Evolutionary conservation across 2,888 invertebrate species (phyloP).

Genomic region (Strigamia transsilvanica): DNA sequence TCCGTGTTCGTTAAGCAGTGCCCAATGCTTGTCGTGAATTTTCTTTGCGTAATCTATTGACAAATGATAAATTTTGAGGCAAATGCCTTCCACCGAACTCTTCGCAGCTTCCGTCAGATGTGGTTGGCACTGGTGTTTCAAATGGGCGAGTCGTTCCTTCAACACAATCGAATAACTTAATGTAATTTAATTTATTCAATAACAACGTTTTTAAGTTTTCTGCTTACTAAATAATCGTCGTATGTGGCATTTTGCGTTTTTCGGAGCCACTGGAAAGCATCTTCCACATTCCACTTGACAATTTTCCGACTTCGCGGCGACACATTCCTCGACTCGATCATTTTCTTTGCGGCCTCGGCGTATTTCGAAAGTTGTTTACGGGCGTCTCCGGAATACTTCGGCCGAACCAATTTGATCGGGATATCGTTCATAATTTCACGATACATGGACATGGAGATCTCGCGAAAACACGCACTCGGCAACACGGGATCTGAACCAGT

Average conservation of each 20-base stretch:
- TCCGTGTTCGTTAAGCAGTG: conserved; percentile 85
- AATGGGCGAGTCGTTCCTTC: conserved; percentile 81
- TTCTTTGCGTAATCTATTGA: conserved; percentile 92
- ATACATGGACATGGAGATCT: conserved; percentile 94
- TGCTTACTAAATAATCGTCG: conserved; percentile 80
- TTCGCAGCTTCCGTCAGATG: conserved; percentile 94
- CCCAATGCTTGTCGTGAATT: conserved; percentile 85
- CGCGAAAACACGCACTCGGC: conserved; percentile 89
- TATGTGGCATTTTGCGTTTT: conserved; percentile 92
- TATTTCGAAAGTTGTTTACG: conserved; percentile 91
- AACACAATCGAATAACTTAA: background rate
- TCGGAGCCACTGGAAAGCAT: conserved; percentile 94
- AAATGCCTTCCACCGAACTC: conserved; percentile 93
- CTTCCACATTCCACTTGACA: conserved; percentile 98
- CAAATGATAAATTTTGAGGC: conserved; percentile 89
- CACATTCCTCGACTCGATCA: conserved; percentile 91
- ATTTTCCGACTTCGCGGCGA: conserved; percentile 94
- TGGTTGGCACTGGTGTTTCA: conserved; percentile 94
- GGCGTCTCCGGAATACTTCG: conserved; percentile 94
- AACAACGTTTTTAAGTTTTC: background rate
- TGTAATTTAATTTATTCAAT: background rate
- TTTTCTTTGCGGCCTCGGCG: conserved; percentile 95
- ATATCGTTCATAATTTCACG: conserved; percentile 98
- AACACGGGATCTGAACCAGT: conserved; percentile 88
- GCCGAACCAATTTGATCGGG: conserved; percentile 93